Evolutionary conservation across 2,113 vertebrate genomes (phyloP).

Genomic region (Riparia riparia): DNA sequence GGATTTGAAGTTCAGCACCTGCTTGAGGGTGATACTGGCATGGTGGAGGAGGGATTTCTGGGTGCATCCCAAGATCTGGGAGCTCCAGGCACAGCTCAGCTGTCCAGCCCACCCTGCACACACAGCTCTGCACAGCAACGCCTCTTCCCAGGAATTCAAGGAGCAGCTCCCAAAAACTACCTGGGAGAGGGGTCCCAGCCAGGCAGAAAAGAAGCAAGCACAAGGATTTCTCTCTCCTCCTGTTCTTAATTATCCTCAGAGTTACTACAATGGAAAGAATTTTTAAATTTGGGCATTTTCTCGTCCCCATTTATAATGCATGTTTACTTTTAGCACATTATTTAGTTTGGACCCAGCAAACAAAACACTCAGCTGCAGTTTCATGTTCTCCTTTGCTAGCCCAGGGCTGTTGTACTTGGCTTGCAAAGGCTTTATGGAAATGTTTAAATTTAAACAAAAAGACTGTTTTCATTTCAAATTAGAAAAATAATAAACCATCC

Average conservation of each 20-base stretch:
- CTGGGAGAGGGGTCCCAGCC: neutral
- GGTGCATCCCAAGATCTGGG: neutral
- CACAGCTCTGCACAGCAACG: neutral
- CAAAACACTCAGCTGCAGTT: slow-evolving; percentile 61
- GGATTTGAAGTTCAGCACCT: neutral
- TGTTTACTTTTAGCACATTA: slow-evolving; percentile 70
- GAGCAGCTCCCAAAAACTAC: neutral
- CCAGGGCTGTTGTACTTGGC: slow-evolving; percentile 54
- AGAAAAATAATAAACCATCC: slow-evolving; percentile 39
- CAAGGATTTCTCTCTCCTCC: neutral
- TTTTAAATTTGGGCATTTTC: slow-evolving; percentile 20
- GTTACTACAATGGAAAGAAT: slow-evolving; percentile 69
- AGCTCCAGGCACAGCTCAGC: neutral
- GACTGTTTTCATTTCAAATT: slow-evolving; percentile 56
- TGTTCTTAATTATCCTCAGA: slow-evolving; percentile 47
- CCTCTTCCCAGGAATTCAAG: neutral
- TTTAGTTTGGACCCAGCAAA: slow-evolving; percentile 56
- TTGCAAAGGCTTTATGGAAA: slow-evolving; percentile 58
- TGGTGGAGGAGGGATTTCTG: neutral
- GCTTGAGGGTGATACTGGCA: neutral
- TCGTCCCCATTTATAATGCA: slow-evolving; percentile 41
- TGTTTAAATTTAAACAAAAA: slow-evolving; percentile 64
- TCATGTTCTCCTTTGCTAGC: slow-evolving; percentile 29
- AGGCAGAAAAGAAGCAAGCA: neutral
- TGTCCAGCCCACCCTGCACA: neutral